These are phyloP conservation scores for Drosophila histrio DNA, from an alignment of 2,888 invertebrate species.

Conservation along the genomic window DNA sequence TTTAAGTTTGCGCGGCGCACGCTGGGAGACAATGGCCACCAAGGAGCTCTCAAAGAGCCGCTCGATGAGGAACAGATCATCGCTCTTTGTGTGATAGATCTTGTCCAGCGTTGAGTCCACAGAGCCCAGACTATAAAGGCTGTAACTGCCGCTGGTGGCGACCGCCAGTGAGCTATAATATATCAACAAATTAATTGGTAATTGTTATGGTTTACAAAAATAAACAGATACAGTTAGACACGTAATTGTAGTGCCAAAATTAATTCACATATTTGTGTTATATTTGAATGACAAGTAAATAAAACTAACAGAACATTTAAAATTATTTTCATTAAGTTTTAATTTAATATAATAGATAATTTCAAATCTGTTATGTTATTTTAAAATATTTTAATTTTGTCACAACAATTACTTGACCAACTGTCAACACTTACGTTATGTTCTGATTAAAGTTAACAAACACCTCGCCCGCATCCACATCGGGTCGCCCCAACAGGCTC, in stretches of 20 bases:
- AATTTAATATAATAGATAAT: too few relatives aligned
- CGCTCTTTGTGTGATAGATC: constrained; percentile 94
- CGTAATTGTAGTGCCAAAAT: too few relatives aligned
- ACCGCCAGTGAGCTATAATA: constrained; percentile 92
- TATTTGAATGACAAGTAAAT: too few relatives aligned
- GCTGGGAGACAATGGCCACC: constrained; percentile 96
- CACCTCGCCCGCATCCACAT: constrained; percentile 90
- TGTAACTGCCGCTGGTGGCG: constrained; percentile 95
- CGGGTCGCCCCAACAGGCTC: constrained; percentile 82
- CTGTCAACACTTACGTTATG: constrained; percentile 92
- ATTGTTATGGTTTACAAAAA: background rate
- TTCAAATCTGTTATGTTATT: too few relatives aligned
- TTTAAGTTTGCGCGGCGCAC: constrained; percentile 91
- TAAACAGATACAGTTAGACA: too few relatives aligned
- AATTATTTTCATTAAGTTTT: too few relatives aligned
- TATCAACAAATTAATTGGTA: background rate
- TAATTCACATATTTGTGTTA: too few relatives aligned
- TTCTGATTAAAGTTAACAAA: constrained; percentile 99
- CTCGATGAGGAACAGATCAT: constrained; percentile 96
- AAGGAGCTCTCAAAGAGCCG: constrained; percentile 98
- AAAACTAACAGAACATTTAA: too few relatives aligned
- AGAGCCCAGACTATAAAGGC: constrained; percentile 92
- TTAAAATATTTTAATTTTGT: too few relatives aligned
- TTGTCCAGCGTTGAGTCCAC: constrained; percentile 92
- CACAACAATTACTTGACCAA: too few relatives aligned